Percentiles rank a stretch among this genome's conserved stretches.
phyloP scores from a whole-genome alignment of 2,888 invertebrate genomes.

The Zonitis immaculata region DNA sequence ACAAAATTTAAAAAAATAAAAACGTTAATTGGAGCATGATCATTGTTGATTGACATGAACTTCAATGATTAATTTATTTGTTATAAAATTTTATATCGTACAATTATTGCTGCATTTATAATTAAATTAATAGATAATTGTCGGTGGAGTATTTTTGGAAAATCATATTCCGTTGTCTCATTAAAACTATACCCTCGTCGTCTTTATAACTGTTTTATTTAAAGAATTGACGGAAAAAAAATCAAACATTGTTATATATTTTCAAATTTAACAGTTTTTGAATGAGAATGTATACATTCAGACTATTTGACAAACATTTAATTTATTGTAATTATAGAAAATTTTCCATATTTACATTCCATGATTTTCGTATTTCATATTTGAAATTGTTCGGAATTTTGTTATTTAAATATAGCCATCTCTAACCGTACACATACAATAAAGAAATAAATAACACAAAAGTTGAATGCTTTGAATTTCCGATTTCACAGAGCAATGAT shows the following conservation, averaged over 20 bases:
- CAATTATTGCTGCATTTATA: background rate
- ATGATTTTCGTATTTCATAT: background rate
- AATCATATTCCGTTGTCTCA: background rate
- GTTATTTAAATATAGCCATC: conserved; percentile 13
- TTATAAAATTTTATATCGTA: background rate
- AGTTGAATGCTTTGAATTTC: conserved; percentile 12
- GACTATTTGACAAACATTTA: background rate
- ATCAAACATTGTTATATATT: too few species aligned
- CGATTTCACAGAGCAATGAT: conserved; percentile 2
- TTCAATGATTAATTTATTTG: background rate
- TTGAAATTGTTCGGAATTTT: conserved; percentile 1
- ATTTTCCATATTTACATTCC: background rate
- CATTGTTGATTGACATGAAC: background rate
- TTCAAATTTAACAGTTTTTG: too few species aligned
- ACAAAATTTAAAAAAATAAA: background rate
- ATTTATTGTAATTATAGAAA: background rate
- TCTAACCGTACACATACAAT: conserved; percentile 12
- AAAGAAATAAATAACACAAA: conserved; percentile 16
- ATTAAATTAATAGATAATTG: background rate
- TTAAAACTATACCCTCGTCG: background rate
- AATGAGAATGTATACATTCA: background rate
- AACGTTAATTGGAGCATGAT: background rate
- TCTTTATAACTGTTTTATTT: background rate
- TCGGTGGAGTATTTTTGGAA: background rate
- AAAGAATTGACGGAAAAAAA: background rate